Conservation (phyloP, 2,888 invertebrate species). For the Caenorhabditis parvicauda region DNA sequence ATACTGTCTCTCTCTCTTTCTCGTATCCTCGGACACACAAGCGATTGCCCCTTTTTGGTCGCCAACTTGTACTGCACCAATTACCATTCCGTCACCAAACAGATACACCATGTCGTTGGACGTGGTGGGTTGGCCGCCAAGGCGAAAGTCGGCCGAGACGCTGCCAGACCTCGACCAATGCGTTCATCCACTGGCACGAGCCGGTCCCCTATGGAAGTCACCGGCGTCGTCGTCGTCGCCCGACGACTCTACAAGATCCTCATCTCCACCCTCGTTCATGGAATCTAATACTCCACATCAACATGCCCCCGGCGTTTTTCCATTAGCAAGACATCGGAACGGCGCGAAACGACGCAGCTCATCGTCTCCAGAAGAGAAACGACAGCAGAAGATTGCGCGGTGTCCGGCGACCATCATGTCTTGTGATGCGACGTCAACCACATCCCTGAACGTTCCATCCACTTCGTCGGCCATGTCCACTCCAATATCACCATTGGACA, state of each 20-base stretch:
- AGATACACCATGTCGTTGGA: neutral
- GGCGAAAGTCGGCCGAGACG: slow-evolving; percentile 7
- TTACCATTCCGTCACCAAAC: neutral
- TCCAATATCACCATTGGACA: slow-evolving; percentile 5
- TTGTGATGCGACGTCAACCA: neutral
- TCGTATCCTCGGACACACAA: too few species aligned
- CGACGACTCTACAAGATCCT: slow-evolving; percentile 4
- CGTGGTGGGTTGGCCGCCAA: neutral
- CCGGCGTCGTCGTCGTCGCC: slow-evolving; percentile 9
- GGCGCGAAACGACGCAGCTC: slow-evolving; percentile 25
- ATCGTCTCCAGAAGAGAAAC: slow-evolving; percentile 29
- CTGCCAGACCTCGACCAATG: neutral
- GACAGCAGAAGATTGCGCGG: slow-evolving; percentile 29
- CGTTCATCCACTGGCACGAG: slow-evolving; percentile 18
- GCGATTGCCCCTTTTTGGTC: too few species aligned
- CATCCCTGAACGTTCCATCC: neutral
- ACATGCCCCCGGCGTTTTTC: slow-evolving; percentile 27
- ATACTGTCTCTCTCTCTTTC: too few species aligned
- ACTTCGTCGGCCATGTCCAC: neutral
- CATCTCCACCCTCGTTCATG: slow-evolving; percentile 1
- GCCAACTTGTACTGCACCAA: too few species aligned
- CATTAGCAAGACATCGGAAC: slow-evolving; percentile 10
- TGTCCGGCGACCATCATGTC: too few species aligned
- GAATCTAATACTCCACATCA: slow-evolving; percentile 1
- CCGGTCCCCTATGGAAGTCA: slow-evolving; percentile 13